Conservation (phyloP, 2,888 invertebrate genomes). For the Heliconius charithonia region DNA sequence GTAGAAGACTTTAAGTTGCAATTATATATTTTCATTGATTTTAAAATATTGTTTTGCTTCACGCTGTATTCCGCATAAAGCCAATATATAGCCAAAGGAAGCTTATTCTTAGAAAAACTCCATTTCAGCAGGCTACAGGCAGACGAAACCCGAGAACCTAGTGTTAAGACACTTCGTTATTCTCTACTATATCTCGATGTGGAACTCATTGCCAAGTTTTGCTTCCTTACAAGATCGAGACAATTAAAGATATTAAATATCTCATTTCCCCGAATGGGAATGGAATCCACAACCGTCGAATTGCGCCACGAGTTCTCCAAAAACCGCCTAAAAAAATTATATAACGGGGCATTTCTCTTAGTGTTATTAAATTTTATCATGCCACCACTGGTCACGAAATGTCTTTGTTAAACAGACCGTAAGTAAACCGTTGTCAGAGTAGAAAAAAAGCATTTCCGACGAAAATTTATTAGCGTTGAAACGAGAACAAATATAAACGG, state of each 20-base stretch:
- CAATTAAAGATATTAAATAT: too few species aligned
- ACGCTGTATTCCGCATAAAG: neutral
- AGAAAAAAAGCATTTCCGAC: constrained; percentile 54
- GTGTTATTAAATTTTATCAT: constrained; percentile 75
- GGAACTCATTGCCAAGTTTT: too few species aligned
- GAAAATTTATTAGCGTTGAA: constrained; percentile 50
- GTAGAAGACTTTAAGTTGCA: neutral
- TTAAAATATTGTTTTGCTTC: neutral
- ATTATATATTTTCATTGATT: neutral
- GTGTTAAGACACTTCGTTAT: too few species aligned
- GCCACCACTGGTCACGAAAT: constrained; percentile 63
- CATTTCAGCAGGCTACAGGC: too few species aligned
- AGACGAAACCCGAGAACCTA: too few species aligned
- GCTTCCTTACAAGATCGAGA: too few species aligned
- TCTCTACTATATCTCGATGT: too few species aligned
- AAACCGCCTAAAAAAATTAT: constrained; percentile 42
- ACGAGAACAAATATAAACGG: constrained; percentile 33
- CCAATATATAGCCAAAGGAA: neutral
- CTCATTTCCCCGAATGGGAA: too few species aligned
- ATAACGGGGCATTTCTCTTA: constrained; percentile 49
- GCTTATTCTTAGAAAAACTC: neutral
- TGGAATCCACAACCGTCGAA: too few species aligned
- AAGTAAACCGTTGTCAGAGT: constrained; percentile 53
- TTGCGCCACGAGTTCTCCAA: neutral
- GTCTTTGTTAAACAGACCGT: constrained; percentile 70